A percentile compares a stretch with the other conserved stretches of the same genome.
These are phyloP conservation scores for Caenorhabditis sp. DNA, from an alignment of 2,888 invertebrate genomes.

Conservation along the genomic window DNA sequence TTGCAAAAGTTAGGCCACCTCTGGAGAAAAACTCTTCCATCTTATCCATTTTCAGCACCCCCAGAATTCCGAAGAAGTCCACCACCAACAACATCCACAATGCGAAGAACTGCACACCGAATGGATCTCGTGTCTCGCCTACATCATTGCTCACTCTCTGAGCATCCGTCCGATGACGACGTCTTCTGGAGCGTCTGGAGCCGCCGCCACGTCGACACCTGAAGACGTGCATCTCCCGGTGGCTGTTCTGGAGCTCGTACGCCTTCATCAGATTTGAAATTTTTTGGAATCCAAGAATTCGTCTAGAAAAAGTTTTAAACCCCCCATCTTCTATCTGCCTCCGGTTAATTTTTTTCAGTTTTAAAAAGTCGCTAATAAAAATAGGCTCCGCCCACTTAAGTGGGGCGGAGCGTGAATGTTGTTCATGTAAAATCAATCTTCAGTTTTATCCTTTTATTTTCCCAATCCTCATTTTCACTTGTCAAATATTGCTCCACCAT, in stretches of 20 bases:
- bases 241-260: conserved; percentile 50
- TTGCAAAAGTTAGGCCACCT: too few relatives aligned
- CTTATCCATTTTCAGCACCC: conserved; percentile 10
- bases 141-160: conserved; percentile 55
- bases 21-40: too few relatives aligned
- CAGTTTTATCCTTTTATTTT: too few relatives aligned
- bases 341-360: too few relatives aligned
- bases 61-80: not conserved
- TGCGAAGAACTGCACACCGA: conserved; percentile 35
- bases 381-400: too few relatives aligned
- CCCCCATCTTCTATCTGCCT: too few relatives aligned
- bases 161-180: conserved; percentile 32
- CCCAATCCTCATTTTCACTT: too few relatives aligned
- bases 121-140: conserved; percentile 60
- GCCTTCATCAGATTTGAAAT: conserved; percentile 46
- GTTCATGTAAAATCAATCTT: too few relatives aligned
- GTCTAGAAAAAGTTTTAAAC: too few relatives aligned
- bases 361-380: too few relatives aligned
- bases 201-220: not conserved
- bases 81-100: not conserved
- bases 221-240: conserved; percentile 60
- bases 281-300: not conserved
- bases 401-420: too few relatives aligned
- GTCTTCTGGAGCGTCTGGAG: not conserved
- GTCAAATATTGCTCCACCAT: too few relatives aligned